Evolutionary conservation across 2,888 invertebrate species (phyloP), one percentile per base, ranked within the genome.

Genomic region (Drosophila kuntzei): DNA sequence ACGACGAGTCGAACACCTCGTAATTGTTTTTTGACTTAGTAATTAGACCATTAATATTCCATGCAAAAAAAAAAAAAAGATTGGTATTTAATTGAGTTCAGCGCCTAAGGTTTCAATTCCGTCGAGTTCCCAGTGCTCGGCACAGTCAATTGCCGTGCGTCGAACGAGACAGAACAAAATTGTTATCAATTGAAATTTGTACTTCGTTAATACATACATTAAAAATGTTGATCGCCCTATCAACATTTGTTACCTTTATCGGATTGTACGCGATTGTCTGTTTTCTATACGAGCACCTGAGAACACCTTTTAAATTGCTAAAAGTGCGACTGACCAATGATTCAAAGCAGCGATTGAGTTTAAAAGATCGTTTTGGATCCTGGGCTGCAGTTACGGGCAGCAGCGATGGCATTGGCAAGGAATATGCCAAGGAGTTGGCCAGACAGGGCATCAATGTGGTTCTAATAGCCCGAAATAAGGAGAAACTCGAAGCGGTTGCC

Each of bases 381-480:
- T 97, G 97, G 97, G 97, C 97, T 80, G 97, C 96, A 73, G 94
- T 98, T 34, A 98, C 98, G 0, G 98, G 97, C 20, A 95, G 95
- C 39, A 97, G 97, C 0, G 98, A 98, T 92, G 98, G 98, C 43
- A 97, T 98, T 85, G 98, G 98, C 22, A 96, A 95, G 92, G 95
- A 96, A 43, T 98, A 97, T 90, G 96, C 97, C 22, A 91, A 94
- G 80, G 96, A 97, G 92, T 92, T 98, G 82, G 97, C 97, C 0
- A 93, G 94, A 32, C 93, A 95, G 55, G 95, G 96, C 0, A 92
- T 97, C 70, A 97, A 96, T 91, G 92, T 97, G 39, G 95, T 97
- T 20, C 93, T 98, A 54, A 95, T 98, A 75, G 96, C 97, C 86
- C 93, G 97, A 71, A 95, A 94, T 74, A 92, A 94, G 61, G 94